A percentile compares a stretch with the other conserved stretches of the same genome.
phyloP scores from a whole-genome alignment of 2,888 invertebrate genomes.

The Drosophila prolongata region DNA sequence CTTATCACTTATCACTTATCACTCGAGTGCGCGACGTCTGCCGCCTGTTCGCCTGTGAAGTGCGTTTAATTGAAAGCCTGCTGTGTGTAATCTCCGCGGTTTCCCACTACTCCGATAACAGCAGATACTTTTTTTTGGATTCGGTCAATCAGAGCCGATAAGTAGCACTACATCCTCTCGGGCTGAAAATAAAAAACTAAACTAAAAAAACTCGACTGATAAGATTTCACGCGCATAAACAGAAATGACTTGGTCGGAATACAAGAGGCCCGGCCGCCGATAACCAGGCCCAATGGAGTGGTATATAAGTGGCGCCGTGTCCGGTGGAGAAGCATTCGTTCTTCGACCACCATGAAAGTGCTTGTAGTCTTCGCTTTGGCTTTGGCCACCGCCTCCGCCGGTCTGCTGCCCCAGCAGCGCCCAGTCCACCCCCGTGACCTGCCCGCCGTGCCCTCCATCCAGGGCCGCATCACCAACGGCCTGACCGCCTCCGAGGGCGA shows the following conservation, averaged over 20 bases:
- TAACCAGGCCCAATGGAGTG: neutral
- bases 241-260: conserved; percentile 28
- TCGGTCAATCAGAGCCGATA: conserved; percentile 22
- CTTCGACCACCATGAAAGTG: conserved; percentile 65
- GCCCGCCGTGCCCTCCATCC: conserved; percentile 36
- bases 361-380: conserved; percentile 68
- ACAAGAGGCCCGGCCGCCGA: conserved; percentile 17
- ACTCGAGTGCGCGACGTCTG: conserved; percentile 34
- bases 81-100: conserved; percentile 36
- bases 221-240: conserved; percentile 15
- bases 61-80: conserved; percentile 50
- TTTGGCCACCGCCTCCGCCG: conserved; percentile 67
- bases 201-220: conserved; percentile 4
- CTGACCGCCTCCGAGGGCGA: conserved; percentile 57
- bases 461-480: conserved; percentile 79
- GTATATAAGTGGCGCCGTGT: conserved; percentile 6
- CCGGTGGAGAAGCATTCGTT: conserved; percentile 47
- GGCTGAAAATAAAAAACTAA: neutral
- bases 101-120: conserved; percentile 23
- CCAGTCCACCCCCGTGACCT: conserved; percentile 65
- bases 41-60: conserved; percentile 31
- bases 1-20: conserved; percentile 27
- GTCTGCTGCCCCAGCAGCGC: conserved; percentile 44
- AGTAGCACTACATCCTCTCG: conserved; percentile 25
- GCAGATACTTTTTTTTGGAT: conserved; percentile 19